Base-by-base conservation (phyloP, 2,888 invertebrate species). In the Asteroscopus sphinx region DNA sequence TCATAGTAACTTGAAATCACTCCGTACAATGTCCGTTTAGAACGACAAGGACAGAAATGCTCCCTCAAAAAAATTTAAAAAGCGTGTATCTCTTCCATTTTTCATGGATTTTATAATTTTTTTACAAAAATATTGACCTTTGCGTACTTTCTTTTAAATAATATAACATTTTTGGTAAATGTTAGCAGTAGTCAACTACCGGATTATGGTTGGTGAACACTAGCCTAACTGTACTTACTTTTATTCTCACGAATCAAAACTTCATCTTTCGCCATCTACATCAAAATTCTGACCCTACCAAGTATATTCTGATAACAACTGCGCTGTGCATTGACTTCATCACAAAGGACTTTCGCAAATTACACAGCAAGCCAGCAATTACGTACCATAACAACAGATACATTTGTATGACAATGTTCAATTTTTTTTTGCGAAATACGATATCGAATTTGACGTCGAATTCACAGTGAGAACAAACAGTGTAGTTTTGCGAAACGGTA, bases 361-460 rank as follows among this genome's bases (percentile, higher is more conserved):
- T 92, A 92, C 87, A 92, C 82, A 85, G 82, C 82, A 82, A 80
- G 81, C 77, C 85, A 66, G 88, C 92, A 93, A 94, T 93, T 94
- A 93, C 88, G 79, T 41, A 68, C 70, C 76, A 72, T 79, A 89
- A 93, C 92, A 91, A 92, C 93, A 91, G 93, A 93, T 92, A 93
- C 86, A 93, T 93, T 93, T 93, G 93, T 93, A 93, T 94, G 89
- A 94, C 92, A 94, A 93, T 92, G 87, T 85, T 80, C 67, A 76
- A 82, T 79, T 85, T 88, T 91, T n/a, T 87, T 91, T 89, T 86
- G 77, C 72, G 93, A 86, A 93, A 93, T 83, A 82, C 68, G 91
- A 93, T 91, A 92, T 82, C 72, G 47, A 28, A 48, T 49, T 60
- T 58, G 68, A 68, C 47, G 26, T 13, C 53, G 66, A 75, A 45